Percentiles rank a stretch among this genome's conserved stretches.
These are phyloP conservation scores for Scaptomyza parva DNA, from an alignment of 2,888 invertebrate genomes.

Conservation along the genomic window DNA sequence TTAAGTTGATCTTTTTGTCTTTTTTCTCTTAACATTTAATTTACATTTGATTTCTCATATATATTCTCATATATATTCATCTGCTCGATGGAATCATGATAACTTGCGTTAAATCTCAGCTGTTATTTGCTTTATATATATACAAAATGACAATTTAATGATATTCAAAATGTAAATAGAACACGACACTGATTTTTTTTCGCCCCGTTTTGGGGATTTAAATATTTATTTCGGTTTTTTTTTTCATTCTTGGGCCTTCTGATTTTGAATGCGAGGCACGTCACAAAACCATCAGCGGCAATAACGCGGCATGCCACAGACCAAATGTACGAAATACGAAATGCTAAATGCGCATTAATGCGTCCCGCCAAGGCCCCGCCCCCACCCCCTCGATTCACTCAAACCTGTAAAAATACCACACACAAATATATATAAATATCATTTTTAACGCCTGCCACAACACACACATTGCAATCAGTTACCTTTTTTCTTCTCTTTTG, in stretches of 20 bases:
- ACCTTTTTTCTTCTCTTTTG: neutral
- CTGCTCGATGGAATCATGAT: neutral
- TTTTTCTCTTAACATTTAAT: neutral
- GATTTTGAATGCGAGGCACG: slow-evolving; percentile 69
- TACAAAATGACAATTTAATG: slow-evolving; percentile 19
- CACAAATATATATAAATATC: slow-evolving; percentile 8
- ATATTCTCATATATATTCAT: neutral
- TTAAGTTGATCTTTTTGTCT: neutral
- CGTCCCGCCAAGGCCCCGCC: slow-evolving; percentile 8
- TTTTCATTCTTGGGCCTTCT: too few relatives aligned
- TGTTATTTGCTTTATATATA: neutral
- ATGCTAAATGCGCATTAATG: slow-evolving; percentile 49
- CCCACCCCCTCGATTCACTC: slow-evolving; percentile 1
- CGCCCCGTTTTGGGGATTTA: slow-evolving; percentile 33
- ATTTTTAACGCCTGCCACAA: slow-evolving; percentile 16
- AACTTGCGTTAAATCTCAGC: neutral
- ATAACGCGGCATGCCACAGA: slow-evolving; percentile 48
- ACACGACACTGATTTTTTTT: slow-evolving; percentile 44
- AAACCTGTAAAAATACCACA: slow-evolving; percentile 20
- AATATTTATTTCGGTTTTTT: slow-evolving; percentile 58
- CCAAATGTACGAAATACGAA: slow-evolving; percentile 25
- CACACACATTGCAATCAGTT: slow-evolving; percentile 22
- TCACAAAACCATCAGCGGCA: slow-evolving; percentile 61
- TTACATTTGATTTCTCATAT: neutral
- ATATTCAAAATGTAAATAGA: slow-evolving; percentile 31